Evolutionary conservation across 2,113 vertebrate genomes (phyloP).

Genomic region (Caracal caracal): DNA sequence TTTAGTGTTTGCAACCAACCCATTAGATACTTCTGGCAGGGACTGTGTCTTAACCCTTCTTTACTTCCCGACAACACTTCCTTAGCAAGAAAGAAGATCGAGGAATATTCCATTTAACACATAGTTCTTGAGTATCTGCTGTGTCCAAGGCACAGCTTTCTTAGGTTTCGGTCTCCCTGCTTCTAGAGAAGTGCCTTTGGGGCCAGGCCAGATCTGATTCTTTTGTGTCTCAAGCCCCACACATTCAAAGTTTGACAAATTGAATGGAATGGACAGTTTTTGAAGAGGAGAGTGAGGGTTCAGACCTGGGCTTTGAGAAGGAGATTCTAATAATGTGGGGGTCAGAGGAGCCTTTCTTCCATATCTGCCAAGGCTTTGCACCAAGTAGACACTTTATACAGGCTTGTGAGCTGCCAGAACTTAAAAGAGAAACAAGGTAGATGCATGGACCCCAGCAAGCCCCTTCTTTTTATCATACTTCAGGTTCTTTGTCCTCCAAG

Average conservation of each 20-base stretch:
- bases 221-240: not conserved
- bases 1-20: not conserved
- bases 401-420: not conserved
- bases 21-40: not conserved
- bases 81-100: not conserved
- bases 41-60: not conserved
- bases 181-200: not conserved
- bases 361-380: not conserved
- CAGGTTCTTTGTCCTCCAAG: not conserved
- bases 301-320: not conserved
- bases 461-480: not conserved
- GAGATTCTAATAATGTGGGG: not conserved
- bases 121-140: not conserved
- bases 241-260: not conserved
- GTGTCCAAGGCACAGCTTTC: not conserved
- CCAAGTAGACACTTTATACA: not conserved
- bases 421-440: not conserved
- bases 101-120: not conserved
- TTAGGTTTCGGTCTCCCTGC: not conserved
- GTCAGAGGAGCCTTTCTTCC: constrained; percentile 6
- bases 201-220: not conserved
- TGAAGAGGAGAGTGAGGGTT: not conserved
- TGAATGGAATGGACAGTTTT: not conserved
- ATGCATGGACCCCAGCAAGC: not conserved
- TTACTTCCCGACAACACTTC: not conserved